Evolutionary conservation across 2,113 vertebrate genomes (phyloP).

Genomic region (Gallinago jamesoni): DNA sequence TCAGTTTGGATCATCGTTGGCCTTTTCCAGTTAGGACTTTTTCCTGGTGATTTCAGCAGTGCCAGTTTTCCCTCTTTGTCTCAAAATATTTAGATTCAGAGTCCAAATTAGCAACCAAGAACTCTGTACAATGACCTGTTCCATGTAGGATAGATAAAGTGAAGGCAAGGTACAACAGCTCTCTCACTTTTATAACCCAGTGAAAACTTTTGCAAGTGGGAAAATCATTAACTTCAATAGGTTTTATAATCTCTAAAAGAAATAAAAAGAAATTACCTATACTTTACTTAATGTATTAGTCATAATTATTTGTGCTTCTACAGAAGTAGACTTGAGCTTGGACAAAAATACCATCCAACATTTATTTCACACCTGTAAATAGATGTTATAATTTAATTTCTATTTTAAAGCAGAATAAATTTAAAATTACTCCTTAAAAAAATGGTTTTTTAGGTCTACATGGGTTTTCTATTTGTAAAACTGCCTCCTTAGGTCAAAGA

Average conservation of each 20-base stretch:
- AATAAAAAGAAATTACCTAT: neutral
- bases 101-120: neutral
- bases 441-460: slow-evolving; percentile 27
- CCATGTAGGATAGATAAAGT: neutral
- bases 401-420: slow-evolving; percentile 13
- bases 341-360: neutral
- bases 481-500: slow-evolving; percentile 86
- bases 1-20: neutral
- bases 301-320: neutral
- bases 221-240: neutral
- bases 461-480: slow-evolving; percentile 68
- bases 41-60: neutral
- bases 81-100: neutral
- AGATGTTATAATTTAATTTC: neutral
- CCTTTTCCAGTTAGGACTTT: neutral
- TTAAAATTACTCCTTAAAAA: slow-evolving; percentile 27
- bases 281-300: neutral
- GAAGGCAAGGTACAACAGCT: neutral
- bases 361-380: neutral
- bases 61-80: neutral
- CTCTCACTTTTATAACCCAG: neutral
- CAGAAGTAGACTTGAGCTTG: neutral
- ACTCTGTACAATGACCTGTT: neutral
- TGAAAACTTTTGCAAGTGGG: neutral
- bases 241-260: neutral